Evolutionary conservation across 2,888 invertebrate species (phyloP).

Genomic region (Alcis repandata): DNA sequence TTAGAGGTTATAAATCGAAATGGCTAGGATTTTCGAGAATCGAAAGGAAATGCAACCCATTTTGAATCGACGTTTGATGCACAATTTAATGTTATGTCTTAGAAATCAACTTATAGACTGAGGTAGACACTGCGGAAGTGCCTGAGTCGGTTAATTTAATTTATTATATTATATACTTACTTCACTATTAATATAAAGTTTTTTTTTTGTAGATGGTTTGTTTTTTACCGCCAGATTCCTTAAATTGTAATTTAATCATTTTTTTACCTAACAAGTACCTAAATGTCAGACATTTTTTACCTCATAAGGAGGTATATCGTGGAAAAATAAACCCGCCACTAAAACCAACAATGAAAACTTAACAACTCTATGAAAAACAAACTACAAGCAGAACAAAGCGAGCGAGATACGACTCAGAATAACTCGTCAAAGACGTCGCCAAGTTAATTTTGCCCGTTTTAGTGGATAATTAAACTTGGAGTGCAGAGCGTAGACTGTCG

Average conservation of each 20-base stretch:
- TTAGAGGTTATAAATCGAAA: conserved; percentile 48
- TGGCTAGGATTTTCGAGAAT: conserved; percentile 44
- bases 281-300: no score
- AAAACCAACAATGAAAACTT: conserved; percentile 11
- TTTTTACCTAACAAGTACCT: no score
- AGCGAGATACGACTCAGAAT: conserved; percentile 37
- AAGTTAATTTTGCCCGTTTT: conserved; percentile 54
- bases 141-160: no score
- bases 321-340: conserved; percentile 3
- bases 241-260: no score
- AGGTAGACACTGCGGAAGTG: no score
- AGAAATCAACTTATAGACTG: neutral
- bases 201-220: neutral
- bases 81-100: conserved; percentile 3
- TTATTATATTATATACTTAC: no score
- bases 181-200: neutral
- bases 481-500: neutral
- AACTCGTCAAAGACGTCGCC: conserved; percentile 51
- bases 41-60: conserved; percentile 22
- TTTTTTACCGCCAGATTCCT: no score
- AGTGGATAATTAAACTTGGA: conserved; percentile 53
- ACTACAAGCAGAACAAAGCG: conserved; percentile 37
- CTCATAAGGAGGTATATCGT: no score
- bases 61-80: conserved; percentile 36
- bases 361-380: conserved; percentile 17